These are phyloP conservation scores for Heliocidaris erythrogramma DNA, from an alignment of 35 echinoderm and acorn worm species.

Conservation along the genomic window DNA sequence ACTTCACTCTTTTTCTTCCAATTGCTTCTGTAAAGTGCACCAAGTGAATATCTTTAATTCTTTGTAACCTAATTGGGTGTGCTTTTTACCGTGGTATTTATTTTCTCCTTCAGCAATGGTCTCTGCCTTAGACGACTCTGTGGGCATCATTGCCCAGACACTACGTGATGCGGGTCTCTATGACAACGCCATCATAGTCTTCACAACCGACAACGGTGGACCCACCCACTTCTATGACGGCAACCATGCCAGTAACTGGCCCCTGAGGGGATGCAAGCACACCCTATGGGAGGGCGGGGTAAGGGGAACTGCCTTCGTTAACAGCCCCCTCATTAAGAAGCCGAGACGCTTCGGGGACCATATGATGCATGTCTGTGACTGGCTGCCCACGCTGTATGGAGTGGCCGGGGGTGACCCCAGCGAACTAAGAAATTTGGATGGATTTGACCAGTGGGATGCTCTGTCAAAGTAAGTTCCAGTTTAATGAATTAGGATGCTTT, in stretches of 20 bases:
- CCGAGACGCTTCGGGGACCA: slow-evolving; percentile 60
- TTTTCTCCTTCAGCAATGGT: slow-evolving; percentile 72
- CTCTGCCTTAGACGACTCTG: slow-evolving; percentile 83
- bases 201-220: slow-evolving; percentile 95
- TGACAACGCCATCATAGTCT: slow-evolving; percentile 84
- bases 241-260: slow-evolving; percentile 87
- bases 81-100: too few species aligned
- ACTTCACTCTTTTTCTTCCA: too few species aligned
- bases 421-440: slow-evolving; percentile 57
- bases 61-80: too few species aligned
- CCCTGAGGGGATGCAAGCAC: slow-evolving; percentile 81
- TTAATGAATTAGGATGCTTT: not conserved
- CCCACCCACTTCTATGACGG: slow-evolving; percentile 74
- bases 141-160: slow-evolving; percentile 65
- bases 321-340: slow-evolving; percentile 79
- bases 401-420: slow-evolving; percentile 76
- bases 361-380: slow-evolving; percentile 91
- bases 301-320: slow-evolving; percentile 69
- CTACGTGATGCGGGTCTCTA: slow-evolving; percentile 65
- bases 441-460: slow-evolving; percentile 70
- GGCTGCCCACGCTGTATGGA: slow-evolving; percentile 76
- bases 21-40: too few species aligned
- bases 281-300: slow-evolving; percentile 98
- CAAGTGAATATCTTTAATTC: too few species aligned
- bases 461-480: slow-evolving; percentile 58